Percentiles rank a stretch among this genome's conserved stretches.
Conservation (phyloP, 2,797 vertebrate genomes). For the Brachymystax lenok region DNA sequence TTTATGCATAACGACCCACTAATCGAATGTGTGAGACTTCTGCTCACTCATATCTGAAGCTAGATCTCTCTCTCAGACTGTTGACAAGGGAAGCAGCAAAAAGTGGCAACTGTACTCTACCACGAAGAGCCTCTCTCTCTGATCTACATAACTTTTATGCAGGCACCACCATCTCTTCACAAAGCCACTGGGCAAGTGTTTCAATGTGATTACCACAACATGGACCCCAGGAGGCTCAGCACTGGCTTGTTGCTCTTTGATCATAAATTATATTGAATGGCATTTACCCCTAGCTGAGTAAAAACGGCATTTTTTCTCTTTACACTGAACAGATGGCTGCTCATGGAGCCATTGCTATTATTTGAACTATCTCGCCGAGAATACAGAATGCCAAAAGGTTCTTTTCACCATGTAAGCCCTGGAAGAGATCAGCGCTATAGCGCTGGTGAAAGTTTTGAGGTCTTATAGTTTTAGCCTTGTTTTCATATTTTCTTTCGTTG, state of each 20-base stretch:
- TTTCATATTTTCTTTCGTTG: background rate
- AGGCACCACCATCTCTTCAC: constrained; percentile 1
- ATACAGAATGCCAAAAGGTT: constrained; percentile 43
- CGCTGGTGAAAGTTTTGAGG: background rate
- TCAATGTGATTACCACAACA: constrained; percentile 47
- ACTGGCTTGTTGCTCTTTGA: constrained; percentile 57
- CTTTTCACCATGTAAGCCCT: constrained; percentile 11
- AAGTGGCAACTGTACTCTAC: background rate
- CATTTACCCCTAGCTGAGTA: constrained; percentile 51
- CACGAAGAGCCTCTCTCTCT: background rate
- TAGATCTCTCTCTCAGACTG: too few species aligned
- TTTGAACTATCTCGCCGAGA: constrained; percentile 54
- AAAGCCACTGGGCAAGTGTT: constrained; percentile 24
- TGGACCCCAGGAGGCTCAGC: constrained; percentile 46
- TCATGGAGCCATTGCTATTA: constrained; percentile 51
- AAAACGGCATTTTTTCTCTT: constrained; percentile 49
- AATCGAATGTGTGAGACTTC: too few species aligned
- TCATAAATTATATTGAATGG: constrained; percentile 62
- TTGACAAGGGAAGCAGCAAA: background rate
- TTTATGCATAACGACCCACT: too few species aligned
- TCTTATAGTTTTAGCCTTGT: background rate
- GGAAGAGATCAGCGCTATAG: constrained; percentile 43
- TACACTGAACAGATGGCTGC: constrained; percentile 61
- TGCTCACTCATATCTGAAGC: too few species aligned
- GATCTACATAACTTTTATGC: background rate